Evolutionary conservation across 2,113 vertebrate species (phyloP).

Genomic region (Globicephala melas): DNA sequence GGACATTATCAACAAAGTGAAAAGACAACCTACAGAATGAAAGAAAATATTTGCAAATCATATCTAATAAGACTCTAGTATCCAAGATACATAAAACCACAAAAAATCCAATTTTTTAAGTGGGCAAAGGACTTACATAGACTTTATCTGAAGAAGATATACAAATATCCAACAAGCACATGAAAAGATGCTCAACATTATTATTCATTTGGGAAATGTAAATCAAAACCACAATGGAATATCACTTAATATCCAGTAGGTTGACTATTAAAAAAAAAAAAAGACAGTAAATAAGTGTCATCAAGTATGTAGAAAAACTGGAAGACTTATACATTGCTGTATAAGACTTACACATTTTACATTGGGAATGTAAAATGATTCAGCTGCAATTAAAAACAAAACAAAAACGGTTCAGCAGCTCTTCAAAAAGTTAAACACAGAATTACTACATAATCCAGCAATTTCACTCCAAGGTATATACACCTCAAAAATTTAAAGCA

Average conservation of each 20-base stretch:
- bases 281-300: neutral
- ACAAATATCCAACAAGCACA: neutral
- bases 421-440: neutral
- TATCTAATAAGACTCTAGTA: neutral
- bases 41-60: neutral
- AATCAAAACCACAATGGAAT: neutral
- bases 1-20: neutral
- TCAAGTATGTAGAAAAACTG: neutral
- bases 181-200: neutral
- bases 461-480: neutral
- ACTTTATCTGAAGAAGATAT: neutral
- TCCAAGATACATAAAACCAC: neutral
- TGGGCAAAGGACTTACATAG: neutral
- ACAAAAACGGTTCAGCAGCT: neutral
- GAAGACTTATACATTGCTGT: neutral
- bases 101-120: neutral
- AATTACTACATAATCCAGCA: neutral
- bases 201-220: neutral
- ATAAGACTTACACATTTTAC: too few relatives aligned
- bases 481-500: neutral
- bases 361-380: neutral
- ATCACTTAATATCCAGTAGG: neutral
- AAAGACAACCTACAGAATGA: neutral
- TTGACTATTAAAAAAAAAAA: neutral
- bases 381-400: neutral